phyloP scores from a whole-genome alignment of 2,113 vertebrate species.

The Hassar affinis region DNA sequence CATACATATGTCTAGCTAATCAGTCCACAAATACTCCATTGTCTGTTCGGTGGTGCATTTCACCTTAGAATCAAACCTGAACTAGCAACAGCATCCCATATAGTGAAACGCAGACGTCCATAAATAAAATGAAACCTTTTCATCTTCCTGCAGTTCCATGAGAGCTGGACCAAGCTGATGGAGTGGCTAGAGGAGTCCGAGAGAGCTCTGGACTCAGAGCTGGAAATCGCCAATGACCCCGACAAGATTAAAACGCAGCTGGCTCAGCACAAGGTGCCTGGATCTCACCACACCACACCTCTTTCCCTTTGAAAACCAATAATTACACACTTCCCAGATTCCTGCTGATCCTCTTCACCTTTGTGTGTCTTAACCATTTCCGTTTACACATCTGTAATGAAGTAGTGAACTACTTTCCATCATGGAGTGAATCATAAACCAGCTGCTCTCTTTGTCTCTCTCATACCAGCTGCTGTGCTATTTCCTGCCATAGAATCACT shows the following conservation, averaged over 20 bases:
- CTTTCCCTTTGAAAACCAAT: not conserved
- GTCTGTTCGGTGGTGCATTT: not conserved
- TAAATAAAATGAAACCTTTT: constrained; percentile 40
- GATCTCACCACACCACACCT: not conserved
- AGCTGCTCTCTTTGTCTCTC: constrained; percentile 1
- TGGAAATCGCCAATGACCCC: constrained; percentile 97
- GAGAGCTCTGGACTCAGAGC: constrained; percentile 86
- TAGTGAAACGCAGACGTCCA: constrained; percentile 20
- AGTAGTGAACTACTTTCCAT: not conserved
- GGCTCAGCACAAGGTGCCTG: constrained; percentile 87
- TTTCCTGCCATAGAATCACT: constrained; percentile 31
- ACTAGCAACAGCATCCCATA: not conserved
- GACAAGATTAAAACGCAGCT: constrained; percentile 96
- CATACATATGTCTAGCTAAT: not conserved
- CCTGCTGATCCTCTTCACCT: constrained; percentile 4
- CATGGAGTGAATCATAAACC: constrained; percentile 34
- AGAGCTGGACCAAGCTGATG: constrained; percentile 94
- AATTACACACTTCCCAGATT: constrained; percentile 11
- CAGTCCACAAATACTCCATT: no score
- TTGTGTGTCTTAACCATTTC: constrained; percentile 9
- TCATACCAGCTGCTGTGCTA: not conserved
- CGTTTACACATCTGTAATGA: not conserved
- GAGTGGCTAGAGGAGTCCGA: constrained; percentile 97
- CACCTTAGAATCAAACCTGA: not conserved
- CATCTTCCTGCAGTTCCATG: constrained; percentile 82